Evolutionary conservation across 2,888 invertebrate genomes (phyloP).

Genomic region (Helobdella robusta): DNA sequence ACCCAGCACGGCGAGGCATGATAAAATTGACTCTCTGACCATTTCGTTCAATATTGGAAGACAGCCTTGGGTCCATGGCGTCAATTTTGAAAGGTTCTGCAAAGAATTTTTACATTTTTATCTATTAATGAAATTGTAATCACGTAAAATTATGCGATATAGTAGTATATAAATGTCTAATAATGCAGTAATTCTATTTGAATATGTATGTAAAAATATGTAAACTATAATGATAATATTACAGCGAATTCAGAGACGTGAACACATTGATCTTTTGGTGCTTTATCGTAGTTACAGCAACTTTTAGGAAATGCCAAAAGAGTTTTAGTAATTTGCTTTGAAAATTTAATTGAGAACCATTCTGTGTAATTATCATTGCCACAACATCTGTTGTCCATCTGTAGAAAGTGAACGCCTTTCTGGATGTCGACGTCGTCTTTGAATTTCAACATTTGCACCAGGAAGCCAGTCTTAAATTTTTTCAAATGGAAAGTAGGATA

Average conservation of each 20-base stretch:
- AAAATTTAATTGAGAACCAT: conserved; percentile 14
- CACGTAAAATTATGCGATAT: too few relatives aligned
- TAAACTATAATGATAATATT: too few relatives aligned
- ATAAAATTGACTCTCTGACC: too few relatives aligned
- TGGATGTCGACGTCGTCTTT: background rate
- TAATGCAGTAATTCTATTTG: too few relatives aligned
- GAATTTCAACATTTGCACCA: background rate
- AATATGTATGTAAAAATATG: too few relatives aligned
- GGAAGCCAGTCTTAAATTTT: conserved; percentile 8
- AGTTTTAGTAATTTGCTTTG: background rate
- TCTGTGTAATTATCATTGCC: conserved; percentile 17
- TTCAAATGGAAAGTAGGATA: too few relatives aligned
- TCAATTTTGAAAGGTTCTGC: too few relatives aligned
- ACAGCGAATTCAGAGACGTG: too few relatives aligned
- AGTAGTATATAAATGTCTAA: too few relatives aligned
- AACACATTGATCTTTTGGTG: conserved; percentile 7
- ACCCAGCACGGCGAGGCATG: too few relatives aligned
- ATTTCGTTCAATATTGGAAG: background rate
- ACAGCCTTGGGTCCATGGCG: conserved; percentile 17
- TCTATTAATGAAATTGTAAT: too few relatives aligned
- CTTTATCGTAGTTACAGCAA: conserved; percentile 8
- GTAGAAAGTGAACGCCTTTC: background rate
- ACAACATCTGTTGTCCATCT: conserved; percentile 13
- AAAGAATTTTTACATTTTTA: too few relatives aligned
- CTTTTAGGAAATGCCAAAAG: conserved; percentile 14